Percentiles rank a stretch among this genome's conserved stretches.
Conservation (phyloP, 2,797 vertebrate species). For the Remorina albescens region DNA sequence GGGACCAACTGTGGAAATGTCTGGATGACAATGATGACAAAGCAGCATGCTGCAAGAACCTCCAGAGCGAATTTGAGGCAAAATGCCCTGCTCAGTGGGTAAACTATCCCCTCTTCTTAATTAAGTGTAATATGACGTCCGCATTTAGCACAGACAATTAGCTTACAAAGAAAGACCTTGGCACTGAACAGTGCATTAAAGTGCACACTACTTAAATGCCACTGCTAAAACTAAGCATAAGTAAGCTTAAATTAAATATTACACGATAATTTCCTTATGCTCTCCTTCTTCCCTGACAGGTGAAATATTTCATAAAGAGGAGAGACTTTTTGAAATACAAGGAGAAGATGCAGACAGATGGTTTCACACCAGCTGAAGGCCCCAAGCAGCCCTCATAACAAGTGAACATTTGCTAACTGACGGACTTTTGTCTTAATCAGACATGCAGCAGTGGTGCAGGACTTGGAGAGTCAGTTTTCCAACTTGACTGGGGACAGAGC, state of each 20-base stretch:
- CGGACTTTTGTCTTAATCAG: constrained; percentile 3
- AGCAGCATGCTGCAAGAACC: constrained; percentile 78
- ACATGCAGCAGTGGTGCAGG: background rate
- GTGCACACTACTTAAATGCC: background rate
- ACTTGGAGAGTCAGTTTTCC: background rate
- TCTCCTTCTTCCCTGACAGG: constrained; percentile 76
- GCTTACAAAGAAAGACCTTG: background rate
- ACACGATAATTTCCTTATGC: background rate
- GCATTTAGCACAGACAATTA: background rate
- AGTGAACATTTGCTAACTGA: background rate
- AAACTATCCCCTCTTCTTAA: constrained; percentile 28
- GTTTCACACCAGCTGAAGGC: constrained; percentile 83
- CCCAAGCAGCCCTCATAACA: constrained; percentile 68
- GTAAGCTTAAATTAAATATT: background rate
- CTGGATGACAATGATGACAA: constrained; percentile 86
- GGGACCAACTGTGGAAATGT: constrained; percentile 92
- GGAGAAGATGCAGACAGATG: constrained; percentile 87
- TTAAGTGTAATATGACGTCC: background rate
- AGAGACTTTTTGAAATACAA: constrained; percentile 96
- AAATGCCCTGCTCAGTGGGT: constrained; percentile 95
- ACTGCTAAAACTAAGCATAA: background rate
- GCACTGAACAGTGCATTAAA: background rate
- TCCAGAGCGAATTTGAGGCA: constrained; percentile 85
- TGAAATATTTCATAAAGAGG: constrained; percentile 94
- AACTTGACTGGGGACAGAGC: background rate